Evolutionary conservation across 92 coral and sea anemone genomes (phyloP).

Genomic region (Porites lobata): DNA sequence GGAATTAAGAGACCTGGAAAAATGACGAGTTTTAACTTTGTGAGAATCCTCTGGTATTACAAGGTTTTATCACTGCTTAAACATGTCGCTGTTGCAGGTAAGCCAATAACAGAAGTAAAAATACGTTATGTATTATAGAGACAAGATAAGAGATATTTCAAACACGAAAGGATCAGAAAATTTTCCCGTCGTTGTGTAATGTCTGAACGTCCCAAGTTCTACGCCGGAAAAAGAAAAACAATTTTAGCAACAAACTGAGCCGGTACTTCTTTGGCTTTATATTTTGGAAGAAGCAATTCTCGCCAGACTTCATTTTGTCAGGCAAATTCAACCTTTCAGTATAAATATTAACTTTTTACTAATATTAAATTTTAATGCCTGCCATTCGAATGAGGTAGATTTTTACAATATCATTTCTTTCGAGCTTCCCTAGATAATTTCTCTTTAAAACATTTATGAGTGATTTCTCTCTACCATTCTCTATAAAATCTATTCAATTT

Average conservation of each 20-base stretch:
- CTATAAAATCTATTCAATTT: neutral
- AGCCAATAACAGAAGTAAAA: neutral
- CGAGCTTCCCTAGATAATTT: neutral
- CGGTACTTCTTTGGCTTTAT: neutral
- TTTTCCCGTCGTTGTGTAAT: neutral
- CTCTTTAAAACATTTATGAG: neutral
- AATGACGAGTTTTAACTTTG: neutral
- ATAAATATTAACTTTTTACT: conserved; percentile 8
- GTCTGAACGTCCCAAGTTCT: no score
- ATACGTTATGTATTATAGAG: neutral
- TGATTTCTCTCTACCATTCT: neutral
- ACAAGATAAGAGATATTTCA: neutral
- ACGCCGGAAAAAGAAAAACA: no score
- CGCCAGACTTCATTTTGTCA: neutral
- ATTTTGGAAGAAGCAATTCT: neutral
- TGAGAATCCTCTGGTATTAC: neutral
- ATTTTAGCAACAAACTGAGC: no score
- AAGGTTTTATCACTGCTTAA: conserved; percentile 1
- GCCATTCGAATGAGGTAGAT: neutral
- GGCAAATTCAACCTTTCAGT: neutral
- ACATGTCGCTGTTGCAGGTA: neutral
- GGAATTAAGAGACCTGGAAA: neutral
- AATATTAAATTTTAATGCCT: neutral
- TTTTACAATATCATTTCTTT: neutral
- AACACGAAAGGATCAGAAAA: neutral